Evolutionary conservation across 2,113 vertebrate species (phyloP), one percentile per base, ranked within the genome.

Genomic region (Hemibagrus wyckioides): DNA sequence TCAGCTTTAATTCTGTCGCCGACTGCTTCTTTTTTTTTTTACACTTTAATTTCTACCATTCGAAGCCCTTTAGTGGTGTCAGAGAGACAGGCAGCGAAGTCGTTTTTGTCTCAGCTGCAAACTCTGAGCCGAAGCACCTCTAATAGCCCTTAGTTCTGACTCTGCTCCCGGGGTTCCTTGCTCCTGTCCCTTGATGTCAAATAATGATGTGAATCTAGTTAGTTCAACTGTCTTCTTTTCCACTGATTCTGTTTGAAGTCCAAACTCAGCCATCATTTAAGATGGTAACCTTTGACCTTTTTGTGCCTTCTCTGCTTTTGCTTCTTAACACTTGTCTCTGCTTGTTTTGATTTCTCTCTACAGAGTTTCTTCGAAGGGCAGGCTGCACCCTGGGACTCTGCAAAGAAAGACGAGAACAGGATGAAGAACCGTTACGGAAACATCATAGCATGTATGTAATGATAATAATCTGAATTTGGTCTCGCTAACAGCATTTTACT

Each of bases 351-450:
- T 84, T 84, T 57, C 44, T 50, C 44, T 83, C 71, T 41, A 57
- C 94, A 99, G 98, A 98, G 97, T 90, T 99, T 99, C 93, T 98
- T 98, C 91, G 98, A 99, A 96, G 98, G 98, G 91, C 98, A 99
- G 94, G 96, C 98, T 2, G 98, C 98, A 90, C 97, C 98, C 0
- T 99, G 98, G 98, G 97, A 99, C 86, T 98, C 97, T 0, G 98
- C 98, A 84, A 99, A 99, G 91, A 99, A 99, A 93, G 98, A 99
- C 79, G 98, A 99, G 94, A 99, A 99, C 95, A 96, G 98, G 91
- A 98, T 99, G 97, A 99, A 99, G 95, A 99, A 99, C 88, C 97
- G 98, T 95, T 99, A 99, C 0, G 98, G 98, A 87, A 99, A 99
- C 95, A 99, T 99, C 95, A 99, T 99, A 82, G 98, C 98, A 86